phyloP scores from a whole-genome alignment of 1,140 invertebrate genomes.

The Bombus confusus region DNA sequence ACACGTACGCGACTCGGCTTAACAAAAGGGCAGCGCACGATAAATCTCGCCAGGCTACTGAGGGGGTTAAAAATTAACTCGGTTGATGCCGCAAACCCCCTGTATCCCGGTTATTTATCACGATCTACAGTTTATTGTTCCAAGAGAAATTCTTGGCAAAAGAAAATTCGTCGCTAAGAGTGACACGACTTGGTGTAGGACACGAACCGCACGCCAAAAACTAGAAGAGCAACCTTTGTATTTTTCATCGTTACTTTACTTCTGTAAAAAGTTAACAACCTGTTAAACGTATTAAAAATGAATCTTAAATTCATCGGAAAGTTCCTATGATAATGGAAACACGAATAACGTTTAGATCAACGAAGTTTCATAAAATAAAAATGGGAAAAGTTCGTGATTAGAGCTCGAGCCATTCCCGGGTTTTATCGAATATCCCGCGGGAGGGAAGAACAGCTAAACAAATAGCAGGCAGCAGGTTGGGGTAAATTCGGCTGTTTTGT shows the following conservation, averaged over 20 bases:
- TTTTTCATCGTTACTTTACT: neutral
- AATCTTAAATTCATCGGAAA: constrained; percentile 22
- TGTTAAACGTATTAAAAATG: neutral
- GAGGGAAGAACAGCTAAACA: neutral
- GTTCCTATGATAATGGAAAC: neutral
- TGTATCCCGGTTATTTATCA: constrained; percentile 62
- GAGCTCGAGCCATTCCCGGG: neutral
- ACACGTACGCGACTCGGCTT: constrained; percentile 56
- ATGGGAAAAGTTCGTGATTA: neutral
- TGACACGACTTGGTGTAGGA: neutral
- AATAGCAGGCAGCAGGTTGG: constrained; percentile 22
- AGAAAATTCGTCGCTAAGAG: constrained; percentile 41
- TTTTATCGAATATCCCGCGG: neutral
- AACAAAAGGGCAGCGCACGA: constrained; percentile 61
- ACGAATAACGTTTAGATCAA: neutral
- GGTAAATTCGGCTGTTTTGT: constrained; percentile 23
- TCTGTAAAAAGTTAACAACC: neutral
- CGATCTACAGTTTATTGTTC: constrained; percentile 63
- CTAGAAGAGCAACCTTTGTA: neutral
- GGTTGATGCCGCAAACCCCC: constrained; percentile 42
- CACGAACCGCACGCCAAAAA: no score
- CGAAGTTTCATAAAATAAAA: neutral
- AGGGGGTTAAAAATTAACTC: constrained; percentile 74
- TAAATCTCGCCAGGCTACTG: constrained; percentile 67
- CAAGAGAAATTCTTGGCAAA: constrained; percentile 46